These are phyloP conservation scores for Drosophila micromelanica DNA, from an alignment of 1,140 invertebrate genomes.

Conservation along the genomic window DNA sequence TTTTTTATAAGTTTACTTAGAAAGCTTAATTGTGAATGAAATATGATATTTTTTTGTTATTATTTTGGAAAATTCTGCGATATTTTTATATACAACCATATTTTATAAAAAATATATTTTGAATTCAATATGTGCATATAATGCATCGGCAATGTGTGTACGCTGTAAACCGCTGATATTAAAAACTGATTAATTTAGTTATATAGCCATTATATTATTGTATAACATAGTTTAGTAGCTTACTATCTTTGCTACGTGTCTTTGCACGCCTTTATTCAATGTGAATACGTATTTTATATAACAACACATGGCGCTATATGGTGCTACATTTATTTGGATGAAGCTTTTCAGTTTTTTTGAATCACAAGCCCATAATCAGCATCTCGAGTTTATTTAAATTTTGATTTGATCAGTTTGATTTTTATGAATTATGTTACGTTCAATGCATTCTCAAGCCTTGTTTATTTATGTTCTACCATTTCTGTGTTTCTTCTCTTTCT, in stretches of 20 bases:
- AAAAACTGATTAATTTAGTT: background rate
- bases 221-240: conserved; percentile 19
- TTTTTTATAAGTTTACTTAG: no score
- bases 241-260: background rate
- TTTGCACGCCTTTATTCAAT: conserved; percentile 6
- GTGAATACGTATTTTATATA: conserved; percentile 6
- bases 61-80: no score
- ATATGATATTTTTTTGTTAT: no score
- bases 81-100: no score
- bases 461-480: conserved; percentile 78
- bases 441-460: conserved; percentile 37
- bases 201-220: conserved; percentile 2
- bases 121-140: background rate
- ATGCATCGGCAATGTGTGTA: conserved; percentile 15
- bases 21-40: no score
- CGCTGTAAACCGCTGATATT: background rate
- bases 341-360: conserved; percentile 13
- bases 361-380: conserved; percentile 16
- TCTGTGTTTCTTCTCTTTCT: conserved; percentile 61
- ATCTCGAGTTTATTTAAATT: conserved; percentile 10
- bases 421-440: conserved; percentile 26
- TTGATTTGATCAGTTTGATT: conserved; percentile 11
- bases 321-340: background rate
- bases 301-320: conserved; percentile 1
- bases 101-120: no score